phyloP scores from a whole-genome alignment of 2,113 vertebrate species.

The Chitala chitala region DNA sequence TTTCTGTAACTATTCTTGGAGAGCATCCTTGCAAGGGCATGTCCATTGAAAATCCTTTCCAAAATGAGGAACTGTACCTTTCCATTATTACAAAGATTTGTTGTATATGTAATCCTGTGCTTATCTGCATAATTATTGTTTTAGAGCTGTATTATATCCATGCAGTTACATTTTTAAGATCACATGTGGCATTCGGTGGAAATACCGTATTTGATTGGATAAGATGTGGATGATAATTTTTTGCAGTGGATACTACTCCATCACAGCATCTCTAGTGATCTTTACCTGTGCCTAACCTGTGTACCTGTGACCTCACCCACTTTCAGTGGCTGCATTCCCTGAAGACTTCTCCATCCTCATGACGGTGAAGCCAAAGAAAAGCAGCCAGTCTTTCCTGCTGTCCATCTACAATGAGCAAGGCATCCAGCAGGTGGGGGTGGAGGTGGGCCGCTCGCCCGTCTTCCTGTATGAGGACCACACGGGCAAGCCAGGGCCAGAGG shows the following conservation, averaged over 20 bases:
- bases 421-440: conserved; percentile 90
- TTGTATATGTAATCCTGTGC: not conserved
- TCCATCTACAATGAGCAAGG: conserved; percentile 92
- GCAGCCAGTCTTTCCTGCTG: conserved; percentile 87
- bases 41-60: not conserved
- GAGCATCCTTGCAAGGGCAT: not conserved
- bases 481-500: conserved; percentile 81
- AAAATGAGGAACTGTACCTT: not conserved
- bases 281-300: not conserved
- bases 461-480: conserved; percentile 95
- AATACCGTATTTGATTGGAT: not conserved
- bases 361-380: conserved; percentile 83
- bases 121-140: not conserved
- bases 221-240: not conserved
- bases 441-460: conserved; percentile 86
- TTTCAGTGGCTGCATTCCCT: conserved; percentile 72
- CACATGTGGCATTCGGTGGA: not conserved
- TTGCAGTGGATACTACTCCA: not conserved
- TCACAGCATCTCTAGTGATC: too few relatives aligned
- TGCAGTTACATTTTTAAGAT: not conserved
- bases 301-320: conserved; percentile 33
- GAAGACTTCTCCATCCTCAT: conserved; percentile 88
- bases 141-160: not conserved
- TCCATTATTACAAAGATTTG: not conserved
- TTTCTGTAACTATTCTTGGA: not conserved